Evolutionary conservation across 2,797 vertebrate species (phyloP).

Genomic region (Rachycentron canadum): DNA sequence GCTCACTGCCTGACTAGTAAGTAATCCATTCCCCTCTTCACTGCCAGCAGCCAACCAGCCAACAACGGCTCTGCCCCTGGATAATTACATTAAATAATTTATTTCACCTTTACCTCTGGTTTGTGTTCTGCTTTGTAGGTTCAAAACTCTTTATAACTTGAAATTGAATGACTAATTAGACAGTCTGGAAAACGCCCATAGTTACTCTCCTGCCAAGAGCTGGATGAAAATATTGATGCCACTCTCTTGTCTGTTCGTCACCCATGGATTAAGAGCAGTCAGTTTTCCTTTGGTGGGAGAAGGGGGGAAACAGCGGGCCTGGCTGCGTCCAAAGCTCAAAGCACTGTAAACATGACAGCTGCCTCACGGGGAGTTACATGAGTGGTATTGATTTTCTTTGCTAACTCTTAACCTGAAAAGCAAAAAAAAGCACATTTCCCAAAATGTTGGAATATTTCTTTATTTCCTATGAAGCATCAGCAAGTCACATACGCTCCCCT

Average conservation of each 20-base stretch:
- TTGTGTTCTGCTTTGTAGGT: too few species aligned
- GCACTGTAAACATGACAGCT: neutral
- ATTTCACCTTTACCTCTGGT: too few species aligned
- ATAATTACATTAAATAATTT: too few species aligned
- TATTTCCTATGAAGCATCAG: neutral
- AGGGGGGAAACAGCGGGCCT: neutral
- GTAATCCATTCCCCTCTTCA: too few species aligned
- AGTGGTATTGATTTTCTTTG: neutral
- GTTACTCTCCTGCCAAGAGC: neutral
- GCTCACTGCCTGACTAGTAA: too few species aligned
- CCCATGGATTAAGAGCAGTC: neutral
- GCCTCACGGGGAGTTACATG: neutral
- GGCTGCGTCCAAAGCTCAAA: neutral
- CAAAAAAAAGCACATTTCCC: neutral
- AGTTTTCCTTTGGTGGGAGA: neutral
- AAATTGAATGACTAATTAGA: neutral
- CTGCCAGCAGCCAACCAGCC: too few species aligned
- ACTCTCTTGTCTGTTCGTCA: neutral
- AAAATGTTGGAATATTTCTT: neutral
- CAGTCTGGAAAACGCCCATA: neutral
- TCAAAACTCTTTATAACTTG: too few species aligned
- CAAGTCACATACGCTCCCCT: neutral
- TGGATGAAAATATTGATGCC: neutral
- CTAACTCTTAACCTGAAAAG: neutral
- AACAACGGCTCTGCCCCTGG: too few species aligned